Percentiles rank a stretch among this genome's conserved stretches.
These are phyloP conservation scores for Stichopus chloronotus DNA, from an alignment of 35 echinoderm and acorn worm species.

Conservation along the genomic window DNA sequence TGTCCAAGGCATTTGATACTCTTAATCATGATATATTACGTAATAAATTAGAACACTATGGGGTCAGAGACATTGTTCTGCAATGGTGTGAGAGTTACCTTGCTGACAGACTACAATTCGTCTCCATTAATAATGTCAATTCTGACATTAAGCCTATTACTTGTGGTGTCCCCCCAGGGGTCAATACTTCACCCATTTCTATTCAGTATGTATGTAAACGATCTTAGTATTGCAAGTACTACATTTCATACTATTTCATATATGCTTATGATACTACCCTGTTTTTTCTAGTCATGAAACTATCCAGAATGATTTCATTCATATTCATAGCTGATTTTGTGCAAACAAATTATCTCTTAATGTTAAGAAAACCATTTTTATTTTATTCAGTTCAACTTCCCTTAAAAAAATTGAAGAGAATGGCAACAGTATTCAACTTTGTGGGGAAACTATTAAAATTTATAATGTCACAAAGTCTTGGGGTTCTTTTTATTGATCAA, in stretches of 20 bases:
- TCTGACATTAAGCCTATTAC: not conserved
- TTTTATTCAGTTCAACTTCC: no score
- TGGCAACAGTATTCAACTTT: no score
- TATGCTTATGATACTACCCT: not conserved
- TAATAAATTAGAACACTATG: slow-evolving; percentile 47
- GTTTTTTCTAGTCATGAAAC: not conserved
- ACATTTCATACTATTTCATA: slow-evolving; percentile 10
- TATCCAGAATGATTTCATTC: not conserved
- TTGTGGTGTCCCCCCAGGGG: slow-evolving; percentile 43
- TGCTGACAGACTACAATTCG: slow-evolving; percentile 46
- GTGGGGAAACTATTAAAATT: no score
- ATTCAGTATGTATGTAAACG: slow-evolving; percentile 26
- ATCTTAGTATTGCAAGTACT: slow-evolving; percentile 6
- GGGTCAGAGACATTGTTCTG: slow-evolving; percentile 46
- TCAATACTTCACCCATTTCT: slow-evolving; percentile 32
- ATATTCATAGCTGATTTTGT: not conserved
- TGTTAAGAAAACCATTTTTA: slow-evolving; percentile 8
- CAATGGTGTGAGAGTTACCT: slow-evolving; percentile 60
- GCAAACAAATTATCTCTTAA: not conserved
- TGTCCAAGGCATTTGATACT: slow-evolving; percentile 72
- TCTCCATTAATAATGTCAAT: slow-evolving; percentile 34
- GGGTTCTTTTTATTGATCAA: no score
- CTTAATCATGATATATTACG: slow-evolving; percentile 55
- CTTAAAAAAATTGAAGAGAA: no score
- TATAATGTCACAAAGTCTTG: no score